Evolutionary conservation across 2,113 vertebrate species (phyloP).

Genomic region (Pluvialis apricaria): DNA sequence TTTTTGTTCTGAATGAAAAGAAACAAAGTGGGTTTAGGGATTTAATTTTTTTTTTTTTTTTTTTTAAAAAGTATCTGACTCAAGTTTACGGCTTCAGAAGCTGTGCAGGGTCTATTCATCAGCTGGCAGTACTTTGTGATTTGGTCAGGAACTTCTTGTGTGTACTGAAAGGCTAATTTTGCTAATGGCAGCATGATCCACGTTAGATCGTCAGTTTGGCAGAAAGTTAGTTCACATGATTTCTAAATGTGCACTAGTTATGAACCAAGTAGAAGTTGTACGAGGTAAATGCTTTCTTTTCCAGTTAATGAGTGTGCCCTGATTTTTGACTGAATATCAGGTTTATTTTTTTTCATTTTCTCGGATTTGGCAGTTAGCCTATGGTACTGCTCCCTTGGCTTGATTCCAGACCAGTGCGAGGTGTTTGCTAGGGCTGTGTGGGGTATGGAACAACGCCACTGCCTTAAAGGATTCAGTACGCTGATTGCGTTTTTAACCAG

Average conservation of each 20-base stretch:
- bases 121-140: conserved; percentile 8
- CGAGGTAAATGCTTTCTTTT: neutral
- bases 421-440: conserved; percentile 12
- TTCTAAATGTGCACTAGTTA: neutral
- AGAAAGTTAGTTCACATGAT: neutral
- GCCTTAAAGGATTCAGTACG: neutral
- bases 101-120: neutral
- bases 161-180: conserved; percentile 25
- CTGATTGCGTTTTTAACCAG: neutral
- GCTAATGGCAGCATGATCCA: neutral
- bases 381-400: conserved; percentile 1
- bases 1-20: neutral
- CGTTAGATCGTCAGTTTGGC: neutral
- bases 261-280: neutral
- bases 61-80: neutral
- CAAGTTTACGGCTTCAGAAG: neutral
- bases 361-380: conserved; percentile 30
- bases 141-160: neutral
- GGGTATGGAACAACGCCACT: conserved; percentile 6
- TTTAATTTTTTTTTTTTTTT: neutral
- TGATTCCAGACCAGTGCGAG: neutral
- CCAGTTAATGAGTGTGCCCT: neutral
- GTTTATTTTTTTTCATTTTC: conserved; percentile 15
- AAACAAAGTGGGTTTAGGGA: neutral
- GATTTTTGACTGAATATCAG: neutral